Evolutionary conservation across 64 coral and sea anemone species (phyloP), one percentile per base, ranked within the genome.

Genomic region (Pachyseris speciosa): DNA sequence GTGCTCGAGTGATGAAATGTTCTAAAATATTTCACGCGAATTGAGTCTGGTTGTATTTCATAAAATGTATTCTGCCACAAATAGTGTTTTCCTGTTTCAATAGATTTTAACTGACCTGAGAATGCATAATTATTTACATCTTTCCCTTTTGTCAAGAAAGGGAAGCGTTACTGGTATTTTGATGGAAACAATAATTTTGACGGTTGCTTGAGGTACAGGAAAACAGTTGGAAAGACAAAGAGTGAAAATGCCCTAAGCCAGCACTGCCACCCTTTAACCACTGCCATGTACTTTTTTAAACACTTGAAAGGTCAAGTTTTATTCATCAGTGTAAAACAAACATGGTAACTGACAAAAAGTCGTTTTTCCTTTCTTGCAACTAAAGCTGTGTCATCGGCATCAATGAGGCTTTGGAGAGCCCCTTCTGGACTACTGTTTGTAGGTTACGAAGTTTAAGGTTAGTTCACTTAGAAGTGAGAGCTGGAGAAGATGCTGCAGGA

Each of bases 361-460:
- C 51, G 16, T 81, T 81, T 81, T 81, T 81, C 77, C 77, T 81
- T 81, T 81, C 53, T 60, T 81, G 77, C 77, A 61, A 61, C 51
- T 81, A 63, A 81, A 81, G 77, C 77, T 81, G 77, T 34, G 26
- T 63, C 77, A 37, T 13, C 34, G 33, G 33, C 49, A 27, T 61
- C 34, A 24, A 61, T 36, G 44, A 77, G 74, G 53, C 77, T 81
- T 61, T 81, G 77, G 77, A 81, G 77, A 61, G 77, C 77, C 53
- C 38, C 77, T 81, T 61, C 77, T 81, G 77, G 77, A 81, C 77
- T 81, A 19, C 73, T 81, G n/a, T 81, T 25, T 81, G 52, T 81
- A 58, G 48, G 48, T 63, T 40, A 50, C 31, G 11, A 28, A 36
- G 2, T 40, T 40, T 37, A 33, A 58, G 33, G 28, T 59, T 39